Conservation (phyloP, 2,888 invertebrate genomes). For the Mythimna impura region DNA sequence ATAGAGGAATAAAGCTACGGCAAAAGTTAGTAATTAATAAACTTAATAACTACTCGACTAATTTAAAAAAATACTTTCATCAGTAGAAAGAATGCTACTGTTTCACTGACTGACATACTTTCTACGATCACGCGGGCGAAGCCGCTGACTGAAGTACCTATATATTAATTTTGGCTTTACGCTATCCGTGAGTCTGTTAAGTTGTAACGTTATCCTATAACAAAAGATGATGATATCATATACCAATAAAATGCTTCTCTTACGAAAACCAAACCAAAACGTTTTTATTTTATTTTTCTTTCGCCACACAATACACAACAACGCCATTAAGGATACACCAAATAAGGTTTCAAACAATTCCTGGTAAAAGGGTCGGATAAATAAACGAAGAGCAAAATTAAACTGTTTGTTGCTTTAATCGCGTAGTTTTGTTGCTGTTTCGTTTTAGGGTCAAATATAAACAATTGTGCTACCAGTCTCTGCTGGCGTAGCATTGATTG, state of each 20-base stretch:
- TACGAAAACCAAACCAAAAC: neutral
- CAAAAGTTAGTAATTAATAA: too few relatives aligned
- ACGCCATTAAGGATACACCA: constrained; percentile 14
- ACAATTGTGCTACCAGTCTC: constrained; percentile 25
- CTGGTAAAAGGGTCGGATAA: constrained; percentile 41
- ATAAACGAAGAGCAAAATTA: constrained; percentile 51
- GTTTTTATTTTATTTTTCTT: constrained; percentile 35
- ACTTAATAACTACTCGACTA: too few relatives aligned
- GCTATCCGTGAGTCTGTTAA: too few relatives aligned
- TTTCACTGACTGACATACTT: too few relatives aligned
- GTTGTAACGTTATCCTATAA: neutral
- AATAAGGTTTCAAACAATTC: constrained; percentile 37
- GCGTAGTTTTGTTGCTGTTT: constrained; percentile 48
- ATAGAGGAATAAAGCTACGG: too few relatives aligned
- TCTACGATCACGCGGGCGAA: too few relatives aligned
- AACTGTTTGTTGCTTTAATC: constrained; percentile 55
- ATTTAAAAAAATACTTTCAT: too few relatives aligned
- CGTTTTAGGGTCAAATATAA: constrained; percentile 43
- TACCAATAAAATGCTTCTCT: neutral
- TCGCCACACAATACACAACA: constrained; percentile 22
- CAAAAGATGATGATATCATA: neutral
- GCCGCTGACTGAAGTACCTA: too few relatives aligned
- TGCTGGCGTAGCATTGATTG: constrained; percentile 20
- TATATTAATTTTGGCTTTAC: too few relatives aligned
- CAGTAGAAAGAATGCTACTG: too few relatives aligned